Percentiles rank a stretch among this genome's conserved stretches.
phyloP scores from a whole-genome alignment of 2,888 invertebrate species.

The Operophtera brumata region DNA sequence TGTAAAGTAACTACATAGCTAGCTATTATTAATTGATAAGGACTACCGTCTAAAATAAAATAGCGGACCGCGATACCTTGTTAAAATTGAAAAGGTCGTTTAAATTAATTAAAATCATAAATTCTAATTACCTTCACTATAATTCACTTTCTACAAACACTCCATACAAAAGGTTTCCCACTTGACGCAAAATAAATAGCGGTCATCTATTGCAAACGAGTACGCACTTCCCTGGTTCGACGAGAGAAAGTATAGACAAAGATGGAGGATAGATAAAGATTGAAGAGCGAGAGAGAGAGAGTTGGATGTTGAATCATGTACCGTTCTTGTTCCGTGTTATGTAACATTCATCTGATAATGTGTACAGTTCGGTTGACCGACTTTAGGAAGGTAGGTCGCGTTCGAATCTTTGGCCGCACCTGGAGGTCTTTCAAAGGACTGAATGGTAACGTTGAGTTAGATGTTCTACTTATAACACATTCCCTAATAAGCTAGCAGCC shows the following conservation, averaged over 20 bases:
- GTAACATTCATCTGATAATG: conserved; percentile 32
- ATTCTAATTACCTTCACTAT: background rate
- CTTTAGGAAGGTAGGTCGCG: conserved; percentile 9
- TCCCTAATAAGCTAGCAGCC: no score
- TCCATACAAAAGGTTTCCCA: background rate
- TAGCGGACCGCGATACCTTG: no score
- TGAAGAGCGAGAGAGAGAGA: conserved; percentile 12
- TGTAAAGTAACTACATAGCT: no score
- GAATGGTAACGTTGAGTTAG: no score
- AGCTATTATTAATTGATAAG: no score
- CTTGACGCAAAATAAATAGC: conserved; percentile 3
- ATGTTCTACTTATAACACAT: no score
- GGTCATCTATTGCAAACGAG: conserved; percentile 6
- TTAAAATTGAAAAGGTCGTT: no score
- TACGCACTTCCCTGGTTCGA: conserved; percentile 7
- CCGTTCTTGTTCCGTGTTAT: conserved; percentile 52
- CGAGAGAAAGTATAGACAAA: conserved; percentile 12
- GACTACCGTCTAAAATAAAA: no score
- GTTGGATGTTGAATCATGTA: conserved; percentile 44
- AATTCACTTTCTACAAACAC: conserved; percentile 9
- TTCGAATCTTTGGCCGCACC: background rate
- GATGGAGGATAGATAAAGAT: background rate
- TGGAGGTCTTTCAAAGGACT: background rate
- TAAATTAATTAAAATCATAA: background rate
- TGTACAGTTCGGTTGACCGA: conserved; percentile 20